Conservation (phyloP, 2,797 vertebrate species). For the Echeneis naucrates region DNA sequence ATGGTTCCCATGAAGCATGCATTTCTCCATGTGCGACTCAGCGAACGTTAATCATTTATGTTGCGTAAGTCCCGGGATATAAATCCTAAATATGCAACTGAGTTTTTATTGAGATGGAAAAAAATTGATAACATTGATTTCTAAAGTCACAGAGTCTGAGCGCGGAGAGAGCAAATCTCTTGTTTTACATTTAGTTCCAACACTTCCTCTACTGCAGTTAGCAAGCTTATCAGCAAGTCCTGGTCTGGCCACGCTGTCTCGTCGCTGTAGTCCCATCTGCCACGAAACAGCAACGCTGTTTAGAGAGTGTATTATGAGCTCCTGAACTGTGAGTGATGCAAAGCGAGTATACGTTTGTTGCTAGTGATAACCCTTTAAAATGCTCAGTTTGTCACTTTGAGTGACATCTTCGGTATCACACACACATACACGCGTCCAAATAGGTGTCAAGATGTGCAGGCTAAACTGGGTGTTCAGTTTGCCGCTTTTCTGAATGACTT, state of each 20-base stretch:
- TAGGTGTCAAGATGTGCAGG: not conserved
- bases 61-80: not conserved
- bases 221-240: no score
- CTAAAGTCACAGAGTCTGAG: not conserved
- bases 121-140: not conserved
- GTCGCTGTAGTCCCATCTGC: no score
- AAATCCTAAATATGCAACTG: constrained; percentile 15
- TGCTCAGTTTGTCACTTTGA: not conserved
- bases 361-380: not conserved
- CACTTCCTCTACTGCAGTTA: no score
- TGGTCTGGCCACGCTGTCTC: no score
- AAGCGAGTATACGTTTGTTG: no score
- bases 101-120: not conserved
- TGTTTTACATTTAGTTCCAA: no score
- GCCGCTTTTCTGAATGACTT: not conserved
- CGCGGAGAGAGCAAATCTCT: no score
- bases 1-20: constrained; percentile 19
- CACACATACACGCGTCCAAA: not conserved
- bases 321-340: no score
- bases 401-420: not conserved
- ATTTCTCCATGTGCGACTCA: constrained; percentile 5
- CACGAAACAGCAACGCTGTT: no score
- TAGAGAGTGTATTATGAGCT: no score
- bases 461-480: not conserved
- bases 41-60: not conserved